Evolutionary conservation across 1,140 invertebrate species (phyloP), one percentile per base, ranked within the genome.

Genomic region (Lepidurus packardi): DNA sequence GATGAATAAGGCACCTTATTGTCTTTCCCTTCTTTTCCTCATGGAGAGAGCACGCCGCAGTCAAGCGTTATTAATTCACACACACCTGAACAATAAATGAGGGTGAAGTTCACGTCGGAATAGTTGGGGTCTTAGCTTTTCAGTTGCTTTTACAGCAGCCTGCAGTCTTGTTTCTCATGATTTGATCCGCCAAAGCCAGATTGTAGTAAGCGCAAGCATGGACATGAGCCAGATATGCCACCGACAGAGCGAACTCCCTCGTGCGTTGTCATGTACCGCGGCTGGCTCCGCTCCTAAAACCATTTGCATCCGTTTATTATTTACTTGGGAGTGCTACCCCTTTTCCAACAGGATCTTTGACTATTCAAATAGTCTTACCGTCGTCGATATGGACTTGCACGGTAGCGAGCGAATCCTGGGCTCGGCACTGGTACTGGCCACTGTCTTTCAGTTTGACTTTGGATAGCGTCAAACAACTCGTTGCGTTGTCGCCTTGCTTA

Each of bases 201-300:
- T 65, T 65, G 53, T 65, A 21, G 21, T 65, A 11, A 65, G 53
- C 53, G 8, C 16, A 16, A 65, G 21, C 21, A 65, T 65, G 53
- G 53, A 65, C 9, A 16, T 21, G 53, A 65, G 53, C 53, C 53
- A 65, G 13, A 65, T 16, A 65, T 65, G 53, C 53, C 53, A 16
- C 16, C 21, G 53, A 65, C 53, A 65, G 53, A 21, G 6, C 6
- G 10, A 16, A 16, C 16, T 47, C 45, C 10, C 16, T 10, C 10
- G 53, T 21, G 53, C 53, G 13, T 9, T 65, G 21, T 65, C 53
- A 21, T 65, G 53, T 21, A 65, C 53, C 6, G 53, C 53, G 53
- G 53, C 53, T 65, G 53, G 53, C 53, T 65, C 53, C 53, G 53
- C 53, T 65, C 53, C 53, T 65, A 65, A 65, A 65, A 65, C 21